Base-by-base conservation (phyloP, 2,797 vertebrate genomes). In the Oreochromis mossambicus region DNA sequence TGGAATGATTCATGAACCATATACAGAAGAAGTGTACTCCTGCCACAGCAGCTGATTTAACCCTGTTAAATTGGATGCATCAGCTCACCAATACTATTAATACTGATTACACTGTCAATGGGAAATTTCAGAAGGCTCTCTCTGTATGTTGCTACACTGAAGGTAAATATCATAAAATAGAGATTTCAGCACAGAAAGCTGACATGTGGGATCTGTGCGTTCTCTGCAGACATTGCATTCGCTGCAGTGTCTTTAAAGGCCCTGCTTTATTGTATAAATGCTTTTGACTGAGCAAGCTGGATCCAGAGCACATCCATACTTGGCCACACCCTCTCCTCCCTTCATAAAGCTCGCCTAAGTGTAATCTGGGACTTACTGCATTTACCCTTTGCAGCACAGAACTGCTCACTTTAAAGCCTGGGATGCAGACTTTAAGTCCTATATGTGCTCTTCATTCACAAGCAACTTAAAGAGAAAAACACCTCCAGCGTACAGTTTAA, bases 291-390 rank as follows among this genome's bases (percentile, higher is more conserved):
- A 52, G 55, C 36, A 68, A 81, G 85, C 66, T 78, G 54, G 91
- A 95, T 96, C 89, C 89, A 82, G 86, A 92, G 88, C 88, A 94
- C 93, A 95, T 91, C 84, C 92, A 76, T 89, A 82, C 13, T 46
- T 77, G 73, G 81, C 88, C 90, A 80, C 84, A 77, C 86, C 84
- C 86, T 43, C 77, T 88, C 75, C 79, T 83, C 89, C 91, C 86
- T 90, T 87, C 94, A 93, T 95, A 91, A 93, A 94, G 84, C 91
- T 82, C 7, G 51, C 77, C 87, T 92, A 89, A 91, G 84, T 79
- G 83, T 93, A 93, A 94, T 93, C 92, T 81, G 77, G 77, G 92
- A 91, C 83, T 92, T 93, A 92, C 86, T 91, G 90, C 91, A 86
- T 93, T 95, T 94, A 93, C 91, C 89, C 92, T 91, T 87, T 91